phyloP scores from a whole-genome alignment of 2,888 invertebrate species.

The Pherbina coryleti region DNA sequence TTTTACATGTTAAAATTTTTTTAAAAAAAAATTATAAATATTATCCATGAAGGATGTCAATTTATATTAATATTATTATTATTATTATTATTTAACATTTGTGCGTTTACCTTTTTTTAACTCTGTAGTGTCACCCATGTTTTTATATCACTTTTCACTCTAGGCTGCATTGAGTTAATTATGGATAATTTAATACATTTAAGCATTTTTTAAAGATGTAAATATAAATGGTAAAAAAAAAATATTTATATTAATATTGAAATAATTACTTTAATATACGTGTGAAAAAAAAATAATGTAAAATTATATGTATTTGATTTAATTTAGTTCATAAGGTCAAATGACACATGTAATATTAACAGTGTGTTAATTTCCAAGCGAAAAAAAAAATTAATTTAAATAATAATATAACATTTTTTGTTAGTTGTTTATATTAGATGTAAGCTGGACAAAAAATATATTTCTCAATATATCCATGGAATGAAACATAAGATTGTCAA shows the following conservation, averaged over 20 bases:
- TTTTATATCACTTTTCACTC: background rate
- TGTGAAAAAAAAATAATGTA: background rate
- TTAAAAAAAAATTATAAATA: too few relatives aligned
- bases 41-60: too few relatives aligned
- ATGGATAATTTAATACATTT: too few relatives aligned
- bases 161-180: too few relatives aligned
- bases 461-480: slow-evolving; percentile 8
- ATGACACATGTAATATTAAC: background rate
- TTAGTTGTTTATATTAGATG: background rate
- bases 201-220: background rate
- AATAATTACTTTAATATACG: background rate
- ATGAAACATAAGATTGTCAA: background rate
- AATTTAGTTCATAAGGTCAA: background rate
- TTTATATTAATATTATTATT: too few relatives aligned
- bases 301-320: background rate
- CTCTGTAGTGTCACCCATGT: background rate
- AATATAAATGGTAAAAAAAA: background rate
- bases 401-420: background rate
- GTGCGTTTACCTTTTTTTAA: too few relatives aligned
- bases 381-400: background rate
- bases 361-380: background rate
- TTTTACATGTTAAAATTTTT: too few relatives aligned
- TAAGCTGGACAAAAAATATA: background rate
- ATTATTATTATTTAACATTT: slow-evolving; percentile 6
- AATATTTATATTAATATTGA: background rate